Evolutionary conservation across 2,888 invertebrate species (phyloP), one percentile per base, ranked within the genome.

Genomic region (Cheilosia vernalis): DNA sequence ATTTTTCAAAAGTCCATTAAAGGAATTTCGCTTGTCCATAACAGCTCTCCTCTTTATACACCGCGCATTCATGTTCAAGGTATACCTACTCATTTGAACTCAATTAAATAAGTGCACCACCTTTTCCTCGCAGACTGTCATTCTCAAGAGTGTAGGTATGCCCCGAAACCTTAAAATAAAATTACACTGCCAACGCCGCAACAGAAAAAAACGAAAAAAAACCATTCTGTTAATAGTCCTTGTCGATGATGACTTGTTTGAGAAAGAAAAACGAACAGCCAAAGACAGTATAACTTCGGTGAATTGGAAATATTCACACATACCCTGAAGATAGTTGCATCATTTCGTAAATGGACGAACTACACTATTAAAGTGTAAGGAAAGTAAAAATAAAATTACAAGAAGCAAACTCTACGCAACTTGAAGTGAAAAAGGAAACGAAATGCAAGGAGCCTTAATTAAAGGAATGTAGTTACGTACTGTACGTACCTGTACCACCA

Each of bases 381-480:
- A 60, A 66, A 61, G 67, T 44, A 47, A 33, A 74, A 84, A 84
- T 63, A 19, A 79, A 84, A 84, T 79, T 79, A 47, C 47, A 30
- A 72, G 27, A 61, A 37, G 42, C 27, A 58, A 80, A 66, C 64
- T 37, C 3, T 24, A 51, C 61, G 9, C 78, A 84, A 84, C 53
- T 70, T 80, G 64, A 64, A 60, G 56, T 64, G 69, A 80, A 80
- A 73, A 47, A 64, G 67, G 74, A 84, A 74, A 74, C 80, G 64
- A 56, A 76, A 84, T 70, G 80, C 74, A 84, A 74, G 80, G 55
- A 84, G 60, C 66, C 80, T 84, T 84, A 84, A 84, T 84, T 84
- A 84, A 84, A 74, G 84, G 84, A 84, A 80, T 74, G 10, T 84
- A 74, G 70, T 60, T 47, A 80, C 61, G 21, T 9, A 27, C 10